These are phyloP conservation scores for Bimastos eiseni DNA, from an alignment of 2,888 invertebrate species.

Conservation along the genomic window DNA sequence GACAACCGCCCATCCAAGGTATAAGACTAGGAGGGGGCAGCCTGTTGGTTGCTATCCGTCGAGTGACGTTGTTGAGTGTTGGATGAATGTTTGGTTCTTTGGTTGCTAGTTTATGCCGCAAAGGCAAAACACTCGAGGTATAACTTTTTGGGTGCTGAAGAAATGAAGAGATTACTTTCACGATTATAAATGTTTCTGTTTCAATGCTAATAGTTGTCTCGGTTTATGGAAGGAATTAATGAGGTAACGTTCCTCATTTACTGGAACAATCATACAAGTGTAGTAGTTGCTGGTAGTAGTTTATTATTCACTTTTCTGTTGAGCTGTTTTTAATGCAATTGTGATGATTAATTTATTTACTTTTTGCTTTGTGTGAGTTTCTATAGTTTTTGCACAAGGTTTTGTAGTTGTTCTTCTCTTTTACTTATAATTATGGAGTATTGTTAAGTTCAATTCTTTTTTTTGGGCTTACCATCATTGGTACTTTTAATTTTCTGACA, in stretches of 20 bases:
- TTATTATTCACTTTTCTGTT: background rate
- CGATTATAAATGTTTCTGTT: conserved; percentile 3
- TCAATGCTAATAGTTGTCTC: conserved; percentile 16
- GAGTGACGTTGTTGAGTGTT: no score
- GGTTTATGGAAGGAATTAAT: conserved; percentile 33
- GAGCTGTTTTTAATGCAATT: background rate
- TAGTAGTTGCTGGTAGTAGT: background rate
- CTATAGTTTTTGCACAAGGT: background rate
- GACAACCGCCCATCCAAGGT: no score
- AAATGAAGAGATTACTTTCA: background rate
- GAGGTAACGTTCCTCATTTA: conserved; percentile 24
- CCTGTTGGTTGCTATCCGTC: no score
- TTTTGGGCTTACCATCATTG: background rate
- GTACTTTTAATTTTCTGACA: background rate
- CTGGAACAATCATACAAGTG: background rate
- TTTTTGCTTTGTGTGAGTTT: background rate
- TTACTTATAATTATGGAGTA: background rate
- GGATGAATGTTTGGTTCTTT: no score
- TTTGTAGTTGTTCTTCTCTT: background rate
- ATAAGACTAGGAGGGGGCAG: no score
- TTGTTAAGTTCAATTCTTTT: background rate
- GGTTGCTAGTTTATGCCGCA: no score
- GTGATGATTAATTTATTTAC: background rate
- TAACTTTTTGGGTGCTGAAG: background rate
- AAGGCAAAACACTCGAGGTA: no score